phyloP scores from a whole-genome alignment of 1,140 invertebrate species.

The Galendromus occidentalis region DNA sequence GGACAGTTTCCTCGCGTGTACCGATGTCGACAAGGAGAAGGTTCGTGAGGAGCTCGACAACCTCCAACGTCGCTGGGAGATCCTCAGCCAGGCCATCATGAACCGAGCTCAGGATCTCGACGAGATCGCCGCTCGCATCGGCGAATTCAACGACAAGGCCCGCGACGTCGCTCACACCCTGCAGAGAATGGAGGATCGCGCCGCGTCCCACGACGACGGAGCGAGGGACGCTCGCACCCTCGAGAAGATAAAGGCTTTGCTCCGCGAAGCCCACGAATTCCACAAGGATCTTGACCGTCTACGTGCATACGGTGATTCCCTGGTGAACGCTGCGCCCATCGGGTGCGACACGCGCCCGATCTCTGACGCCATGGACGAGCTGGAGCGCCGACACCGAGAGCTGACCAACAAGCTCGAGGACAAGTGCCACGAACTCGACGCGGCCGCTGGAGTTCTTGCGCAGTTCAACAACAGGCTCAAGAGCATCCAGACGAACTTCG shows the following conservation, averaged over 20 bases:
- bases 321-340: conserved; percentile 42
- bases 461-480: conserved; percentile 64
- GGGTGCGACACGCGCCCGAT: conserved; percentile 47
- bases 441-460: conserved; percentile 60
- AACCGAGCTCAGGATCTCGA: conserved; percentile 55
- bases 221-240: conserved; percentile 57
- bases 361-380: conserved; percentile 49
- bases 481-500: conserved; percentile 46
- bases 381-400: conserved; percentile 54
- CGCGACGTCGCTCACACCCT: conserved; percentile 58
- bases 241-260: conserved; percentile 45
- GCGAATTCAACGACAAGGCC: conserved; percentile 63
- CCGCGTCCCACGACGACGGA: conserved; percentile 56
- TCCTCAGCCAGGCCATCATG: conserved; percentile 49
- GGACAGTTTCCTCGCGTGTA: conserved; percentile 55
- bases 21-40: conserved; percentile 71
- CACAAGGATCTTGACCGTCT: conserved; percentile 52
- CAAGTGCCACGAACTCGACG: conserved; percentile 55
- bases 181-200: conserved; percentile 63
- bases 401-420: conserved; percentile 54
- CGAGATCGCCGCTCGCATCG: conserved; percentile 53
- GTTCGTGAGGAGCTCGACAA: conserved; percentile 56
- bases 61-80: conserved; percentile 70
- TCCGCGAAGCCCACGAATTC: conserved; percentile 42
- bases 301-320: conserved; percentile 45